A percentile compares a stretch with the other conserved stretches of the same genome.
These are phyloP conservation scores for Chionis minor DNA, from an alignment of 2,113 vertebrate species.

Conservation along the genomic window DNA sequence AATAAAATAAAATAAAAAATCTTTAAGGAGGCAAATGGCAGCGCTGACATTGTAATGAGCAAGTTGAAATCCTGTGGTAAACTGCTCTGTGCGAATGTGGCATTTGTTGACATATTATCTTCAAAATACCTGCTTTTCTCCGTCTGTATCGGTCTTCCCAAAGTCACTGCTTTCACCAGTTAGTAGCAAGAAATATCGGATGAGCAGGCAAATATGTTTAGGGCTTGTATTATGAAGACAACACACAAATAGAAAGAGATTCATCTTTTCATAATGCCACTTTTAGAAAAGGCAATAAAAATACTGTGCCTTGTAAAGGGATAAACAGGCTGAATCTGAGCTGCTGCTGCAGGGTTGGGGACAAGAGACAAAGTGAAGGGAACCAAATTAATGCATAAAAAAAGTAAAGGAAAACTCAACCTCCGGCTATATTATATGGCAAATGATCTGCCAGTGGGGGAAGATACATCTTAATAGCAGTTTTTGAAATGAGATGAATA, in stretches of 20 bases:
- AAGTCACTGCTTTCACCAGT: constrained; percentile 6
- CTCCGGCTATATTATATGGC: constrained; percentile 18
- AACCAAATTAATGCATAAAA: constrained; percentile 55
- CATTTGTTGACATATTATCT: not conserved
- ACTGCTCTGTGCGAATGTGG: not conserved
- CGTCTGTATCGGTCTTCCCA: not conserved
- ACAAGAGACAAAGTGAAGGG: constrained; percentile 21
- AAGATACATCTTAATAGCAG: constrained; percentile 64
- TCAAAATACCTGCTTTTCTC: constrained; percentile 37
- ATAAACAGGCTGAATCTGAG: constrained; percentile 34
- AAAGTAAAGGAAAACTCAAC: constrained; percentile 1
- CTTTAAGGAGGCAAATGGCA: not conserved
- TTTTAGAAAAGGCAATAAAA: not conserved
- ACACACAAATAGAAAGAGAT: constrained; percentile 22
- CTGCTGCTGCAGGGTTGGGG: not conserved
- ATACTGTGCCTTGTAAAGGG: constrained; percentile 15
- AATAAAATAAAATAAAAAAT: too few species aligned
- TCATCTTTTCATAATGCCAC: constrained; percentile 13
- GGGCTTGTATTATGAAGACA: constrained; percentile 20
- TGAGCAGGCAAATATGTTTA: constrained; percentile 54
- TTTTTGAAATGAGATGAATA: constrained; percentile 58
- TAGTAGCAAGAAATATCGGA: constrained; percentile 50
- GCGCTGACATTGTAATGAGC: not conserved
- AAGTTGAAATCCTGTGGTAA: constrained; percentile 14
- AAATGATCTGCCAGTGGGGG: constrained; percentile 57